Evolutionary conservation across 2,797 vertebrate species (phyloP).

Genomic region (Pantherophis vulpinus): DNA sequence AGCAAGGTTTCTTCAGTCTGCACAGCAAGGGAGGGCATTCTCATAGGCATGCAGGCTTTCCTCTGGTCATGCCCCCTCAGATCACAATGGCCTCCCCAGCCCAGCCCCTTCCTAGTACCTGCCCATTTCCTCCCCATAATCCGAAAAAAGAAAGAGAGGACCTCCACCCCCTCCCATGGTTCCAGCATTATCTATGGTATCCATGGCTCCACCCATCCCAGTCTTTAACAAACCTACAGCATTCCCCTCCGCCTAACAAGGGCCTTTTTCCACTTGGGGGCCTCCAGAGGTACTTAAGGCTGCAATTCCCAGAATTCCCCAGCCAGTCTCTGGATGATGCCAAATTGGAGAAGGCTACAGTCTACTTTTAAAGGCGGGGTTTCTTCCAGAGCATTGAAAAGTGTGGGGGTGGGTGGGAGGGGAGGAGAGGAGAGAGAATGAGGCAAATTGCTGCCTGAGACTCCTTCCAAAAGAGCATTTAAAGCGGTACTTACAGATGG

Average conservation of each 20-base stretch:
- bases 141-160: background rate
- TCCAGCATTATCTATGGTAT: background rate
- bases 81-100: slow-evolving; percentile 3
- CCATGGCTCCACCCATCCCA: background rate
- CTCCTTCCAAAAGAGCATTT: background rate
- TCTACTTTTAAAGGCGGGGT: background rate
- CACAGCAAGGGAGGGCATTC: background rate
- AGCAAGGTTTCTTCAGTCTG: slow-evolving; percentile 11
- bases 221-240: background rate
- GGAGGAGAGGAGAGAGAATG: background rate
- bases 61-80: background rate
- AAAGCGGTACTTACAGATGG: background rate
- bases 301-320: background rate
- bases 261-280: background rate
- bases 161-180: background rate
- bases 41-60: background rate
- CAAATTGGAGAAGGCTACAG: background rate
- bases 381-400: background rate
- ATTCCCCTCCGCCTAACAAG: background rate
- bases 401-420: background rate
- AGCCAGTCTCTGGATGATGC: background rate
- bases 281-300: background rate
- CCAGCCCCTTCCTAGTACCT: slow-evolving; percentile 10
- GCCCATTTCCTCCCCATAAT: background rate
- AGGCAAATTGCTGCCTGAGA: background rate